Evolutionary conservation across 2,888 invertebrate genomes (phyloP).

Genomic region (Deilephila elpenor): DNA sequence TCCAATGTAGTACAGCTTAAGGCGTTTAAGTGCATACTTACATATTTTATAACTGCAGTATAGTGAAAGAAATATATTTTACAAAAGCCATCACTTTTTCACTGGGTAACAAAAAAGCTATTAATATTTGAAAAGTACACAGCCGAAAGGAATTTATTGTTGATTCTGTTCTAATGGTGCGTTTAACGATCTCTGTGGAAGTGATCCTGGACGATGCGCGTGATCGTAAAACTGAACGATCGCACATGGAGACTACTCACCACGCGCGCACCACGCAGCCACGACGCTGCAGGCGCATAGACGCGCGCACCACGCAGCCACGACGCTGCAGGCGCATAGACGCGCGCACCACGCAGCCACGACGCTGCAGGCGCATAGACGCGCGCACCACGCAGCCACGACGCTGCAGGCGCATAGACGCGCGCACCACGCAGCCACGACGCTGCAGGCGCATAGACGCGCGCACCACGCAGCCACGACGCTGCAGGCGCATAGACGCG

Average conservation of each 20-base stretch:
- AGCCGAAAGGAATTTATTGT: constrained; percentile 14
- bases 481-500: background rate
- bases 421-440: background rate
- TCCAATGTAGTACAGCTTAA: too few species aligned
- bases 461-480: too few species aligned
- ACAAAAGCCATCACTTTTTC: background rate
- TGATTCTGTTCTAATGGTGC: constrained; percentile 9
- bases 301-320: background rate
- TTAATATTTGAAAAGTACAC: background rate
- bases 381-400: background rate
- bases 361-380: background rate
- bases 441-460: background rate
- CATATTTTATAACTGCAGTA: background rate
- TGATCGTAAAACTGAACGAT: constrained; percentile 11
- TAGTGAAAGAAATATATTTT: background rate
- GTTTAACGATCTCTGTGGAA: constrained; percentile 20
- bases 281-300: background rate
- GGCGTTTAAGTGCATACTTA: too few species aligned
- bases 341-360: background rate
- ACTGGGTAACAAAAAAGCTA: constrained; percentile 16
- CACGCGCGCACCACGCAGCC: background rate
- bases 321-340: background rate
- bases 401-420: background rate
- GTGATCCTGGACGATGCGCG: constrained; percentile 2
- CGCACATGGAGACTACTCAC: background rate